Conservation (phyloP, 2,113 vertebrate species). For the Pollimyrus isidori region DNA sequence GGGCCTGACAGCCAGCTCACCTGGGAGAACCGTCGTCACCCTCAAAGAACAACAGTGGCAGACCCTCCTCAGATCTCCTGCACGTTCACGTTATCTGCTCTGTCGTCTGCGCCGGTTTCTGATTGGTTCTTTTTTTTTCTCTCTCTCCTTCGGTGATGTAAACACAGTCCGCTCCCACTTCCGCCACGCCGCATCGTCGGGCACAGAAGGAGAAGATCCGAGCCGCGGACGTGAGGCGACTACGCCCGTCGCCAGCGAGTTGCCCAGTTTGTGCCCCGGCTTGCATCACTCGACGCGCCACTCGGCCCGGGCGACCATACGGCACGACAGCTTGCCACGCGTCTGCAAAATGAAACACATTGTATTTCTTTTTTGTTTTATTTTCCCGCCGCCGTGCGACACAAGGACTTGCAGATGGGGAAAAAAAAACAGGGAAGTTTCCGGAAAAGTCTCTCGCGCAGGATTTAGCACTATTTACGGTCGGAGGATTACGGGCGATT, state of each 20-base stretch:
- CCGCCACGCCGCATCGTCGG: background rate
- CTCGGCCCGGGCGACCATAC: background rate
- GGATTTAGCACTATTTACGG: background rate
- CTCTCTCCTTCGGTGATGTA: background rate
- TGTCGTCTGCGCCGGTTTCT: background rate
- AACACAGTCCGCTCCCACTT: background rate
- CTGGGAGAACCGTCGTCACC: background rate
- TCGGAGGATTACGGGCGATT: background rate
- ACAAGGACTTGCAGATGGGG: background rate
- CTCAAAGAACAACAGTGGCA: background rate
- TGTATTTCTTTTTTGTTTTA: background rate
- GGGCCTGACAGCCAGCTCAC: background rate
- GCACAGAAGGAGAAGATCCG: background rate
- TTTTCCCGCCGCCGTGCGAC: background rate
- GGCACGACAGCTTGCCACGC: background rate
- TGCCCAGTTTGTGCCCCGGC: background rate
- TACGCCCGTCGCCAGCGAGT: background rate
- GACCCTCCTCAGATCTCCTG: background rate
- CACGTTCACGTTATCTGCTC: background rate
- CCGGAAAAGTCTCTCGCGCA: background rate
- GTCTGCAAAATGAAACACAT: background rate
- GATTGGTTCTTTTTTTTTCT: background rate
- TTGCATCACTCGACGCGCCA: slow-evolving; percentile 3
- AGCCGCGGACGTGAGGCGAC: background rate
- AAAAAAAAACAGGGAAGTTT: background rate